Evolutionary conservation across 35 echinoderm and acorn worm genomes (phyloP).

Genomic region (Ptychodera flava): DNA sequence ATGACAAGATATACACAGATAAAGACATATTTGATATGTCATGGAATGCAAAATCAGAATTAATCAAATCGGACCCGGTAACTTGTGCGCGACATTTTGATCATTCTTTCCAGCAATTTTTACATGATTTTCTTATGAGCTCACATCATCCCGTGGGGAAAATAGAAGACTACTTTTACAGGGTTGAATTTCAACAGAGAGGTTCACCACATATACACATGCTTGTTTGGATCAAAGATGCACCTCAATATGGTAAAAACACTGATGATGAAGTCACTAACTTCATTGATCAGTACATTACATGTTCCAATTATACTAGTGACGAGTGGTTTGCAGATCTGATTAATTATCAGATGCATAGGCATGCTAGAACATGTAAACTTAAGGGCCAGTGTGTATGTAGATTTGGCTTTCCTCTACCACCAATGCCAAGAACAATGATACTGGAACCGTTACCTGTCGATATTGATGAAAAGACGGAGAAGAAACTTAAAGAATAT

Average conservation of each 20-base stretch:
- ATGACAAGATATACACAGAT: slow-evolving; percentile 14
- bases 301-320: slow-evolving; percentile 21
- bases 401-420: slow-evolving; percentile 58
- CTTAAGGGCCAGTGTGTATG: slow-evolving; percentile 43
- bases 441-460: slow-evolving; percentile 27
- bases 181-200: slow-evolving; percentile 60
- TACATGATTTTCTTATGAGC: slow-evolving; percentile 39
- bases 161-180: slow-evolving; percentile 34
- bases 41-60: slow-evolving; percentile 45
- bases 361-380: slow-evolving; percentile 44
- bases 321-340: background rate
- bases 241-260: slow-evolving; percentile 19
- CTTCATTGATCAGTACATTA: slow-evolving; percentile 43
- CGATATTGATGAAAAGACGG: background rate
- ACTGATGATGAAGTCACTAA: slow-evolving; percentile 11
- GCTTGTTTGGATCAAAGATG: slow-evolving; percentile 59
- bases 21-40: slow-evolving; percentile 19
- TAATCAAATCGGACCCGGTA: slow-evolving; percentile 48
- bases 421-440: slow-evolving; percentile 55
- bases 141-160: slow-evolving; percentile 26
- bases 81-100: slow-evolving; percentile 53
- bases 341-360: slow-evolving; percentile 33
- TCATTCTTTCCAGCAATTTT: slow-evolving; percentile 21
- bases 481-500: slow-evolving; percentile 14
- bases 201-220: slow-evolving; percentile 56